Evolutionary conservation across 2,113 vertebrate genomes (phyloP).

Genomic region (Danio rerio): GRCz12tu NC_133191.1:38545001-38545500

Average conservation of each 20-base stretch:
- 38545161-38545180: conserved; percentile 33
- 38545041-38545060: conserved; percentile 38
- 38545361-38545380: background rate
- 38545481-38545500: too few relatives aligned
- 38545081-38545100: conserved; percentile 29
- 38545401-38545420: too few relatives aligned
- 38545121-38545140: conserved; percentile 1
- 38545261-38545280: background rate
- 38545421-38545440: too few relatives aligned
- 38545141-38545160: conserved; percentile 37
- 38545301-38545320: background rate
- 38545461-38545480: too few relatives aligned
- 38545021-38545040: too few relatives aligned
- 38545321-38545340: background rate
- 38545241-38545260: conserved; percentile 1
- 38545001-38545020: too few relatives aligned
- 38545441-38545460: too few relatives aligned
- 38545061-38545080: conserved; percentile 42
- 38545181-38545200: conserved; percentile 43
- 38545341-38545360: background rate
- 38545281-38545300: background rate
- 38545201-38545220: conserved; percentile 16
- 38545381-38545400: too few relatives aligned
- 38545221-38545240: background rate
- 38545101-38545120: conserved; percentile 43